phyloP scores from a whole-genome alignment of 2,113 vertebrate species.

The Eclectus roratus region DNA sequence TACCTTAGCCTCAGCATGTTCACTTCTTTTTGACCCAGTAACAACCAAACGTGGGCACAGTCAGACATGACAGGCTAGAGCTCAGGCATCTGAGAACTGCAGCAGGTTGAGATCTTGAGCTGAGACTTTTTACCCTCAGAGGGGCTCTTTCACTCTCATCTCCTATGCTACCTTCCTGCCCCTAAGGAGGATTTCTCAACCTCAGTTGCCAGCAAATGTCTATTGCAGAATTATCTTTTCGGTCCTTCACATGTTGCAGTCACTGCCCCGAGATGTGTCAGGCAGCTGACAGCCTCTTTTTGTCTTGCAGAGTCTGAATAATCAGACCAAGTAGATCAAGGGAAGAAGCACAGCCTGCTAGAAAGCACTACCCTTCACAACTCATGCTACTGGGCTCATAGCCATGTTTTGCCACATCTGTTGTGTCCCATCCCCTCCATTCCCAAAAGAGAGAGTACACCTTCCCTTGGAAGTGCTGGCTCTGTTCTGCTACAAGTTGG shows the following conservation, averaged over 20 bases:
- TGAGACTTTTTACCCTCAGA: background rate
- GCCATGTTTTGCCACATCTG: background rate
- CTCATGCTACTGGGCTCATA: background rate
- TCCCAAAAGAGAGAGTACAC: background rate
- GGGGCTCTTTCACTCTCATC: background rate
- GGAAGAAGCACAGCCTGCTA: background rate
- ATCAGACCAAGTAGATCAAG: background rate
- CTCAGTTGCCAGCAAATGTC: background rate
- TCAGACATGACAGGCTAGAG: background rate
- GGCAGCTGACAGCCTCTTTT: background rate
- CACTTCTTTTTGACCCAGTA: background rate
- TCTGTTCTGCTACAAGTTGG: background rate
- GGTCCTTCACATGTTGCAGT: background rate
- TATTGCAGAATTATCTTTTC: background rate
- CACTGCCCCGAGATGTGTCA: background rate
- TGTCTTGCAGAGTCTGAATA: background rate
- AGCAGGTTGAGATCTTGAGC: background rate
- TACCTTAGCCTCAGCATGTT: background rate
- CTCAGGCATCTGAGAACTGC: background rate
- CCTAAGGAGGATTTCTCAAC: background rate
- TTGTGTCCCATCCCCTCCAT: background rate
- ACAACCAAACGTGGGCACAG: fast-evolving
- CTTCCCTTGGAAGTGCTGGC: background rate
- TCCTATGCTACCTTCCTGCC: background rate
- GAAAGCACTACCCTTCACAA: background rate